Evolutionary conservation across 2,113 vertebrate species (phyloP).

Genomic region (Excalfactoria chinensis): DNA sequence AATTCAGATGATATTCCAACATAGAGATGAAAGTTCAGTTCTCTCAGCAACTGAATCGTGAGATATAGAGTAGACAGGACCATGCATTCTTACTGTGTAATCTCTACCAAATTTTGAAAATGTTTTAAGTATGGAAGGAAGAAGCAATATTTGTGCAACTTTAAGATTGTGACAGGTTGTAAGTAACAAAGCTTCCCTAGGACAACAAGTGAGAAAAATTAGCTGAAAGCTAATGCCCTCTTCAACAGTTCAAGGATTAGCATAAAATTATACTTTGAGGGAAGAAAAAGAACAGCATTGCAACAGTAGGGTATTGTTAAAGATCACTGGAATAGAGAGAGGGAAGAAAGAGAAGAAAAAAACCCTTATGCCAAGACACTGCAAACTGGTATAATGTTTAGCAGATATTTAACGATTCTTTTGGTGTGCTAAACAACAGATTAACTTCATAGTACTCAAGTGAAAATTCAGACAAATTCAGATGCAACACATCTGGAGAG

Average conservation of each 20-base stretch:
- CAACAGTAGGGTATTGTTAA: conserved; percentile 78
- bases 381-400: conserved; percentile 70
- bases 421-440: conserved; percentile 78
- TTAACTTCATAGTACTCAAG: conserved; percentile 67
- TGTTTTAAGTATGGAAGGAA: conserved; percentile 35
- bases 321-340: conserved; percentile 62
- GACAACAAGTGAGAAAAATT: conserved; percentile 56
- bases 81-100: not conserved
- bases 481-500: conserved; percentile 83
- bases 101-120: conserved; percentile 46
- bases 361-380: conserved; percentile 47
- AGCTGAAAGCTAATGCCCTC: conserved; percentile 72
- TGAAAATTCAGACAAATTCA: conserved; percentile 77
- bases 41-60: conserved; percentile 37
- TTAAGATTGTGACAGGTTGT: conserved; percentile 62
- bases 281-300: conserved; percentile 50
- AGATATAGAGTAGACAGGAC: conserved; percentile 45
- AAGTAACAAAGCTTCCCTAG: conserved; percentile 47
- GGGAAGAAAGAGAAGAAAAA: conserved; percentile 46
- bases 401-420: conserved; percentile 77
- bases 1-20: conserved; percentile 73
- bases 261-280: conserved; percentile 82
- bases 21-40: conserved; percentile 61
- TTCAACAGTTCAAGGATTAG: conserved; percentile 79
- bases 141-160: conserved; percentile 34